Base-by-base conservation (phyloP, 2,888 invertebrate genomes). In the Coenonympha glycerion region DNA sequence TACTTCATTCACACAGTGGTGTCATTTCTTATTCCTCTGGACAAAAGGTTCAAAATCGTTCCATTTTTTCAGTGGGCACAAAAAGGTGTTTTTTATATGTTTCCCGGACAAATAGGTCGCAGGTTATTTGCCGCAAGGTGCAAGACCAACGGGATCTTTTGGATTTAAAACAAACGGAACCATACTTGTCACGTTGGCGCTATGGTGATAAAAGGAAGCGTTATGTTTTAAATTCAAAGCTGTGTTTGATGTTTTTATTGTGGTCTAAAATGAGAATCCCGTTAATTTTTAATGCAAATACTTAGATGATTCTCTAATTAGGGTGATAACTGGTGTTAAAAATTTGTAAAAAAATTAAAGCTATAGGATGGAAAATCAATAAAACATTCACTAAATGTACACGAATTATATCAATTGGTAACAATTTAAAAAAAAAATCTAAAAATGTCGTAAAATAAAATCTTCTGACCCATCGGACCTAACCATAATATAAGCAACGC, bases 41-140 rank as follows among this genome's bases (percentile, higher is more conserved):
- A 0, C 1, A 37, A 56, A 66, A 49, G 45, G 55, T 46, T 33
- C 4, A 59, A 47, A 57, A 42, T 66, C 2, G 52, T 4, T 41
- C 9, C 6, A 8, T 11, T 6, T 2, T 18, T 9, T 21, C 49
- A 44, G 26, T 15, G 36, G 15, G 62, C 65, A 64, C 54, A 53
- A 49, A 60, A 52, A 60, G 61, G 66, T 63, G 8, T 59, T 67
- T 82, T 84, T 80, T 79, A 74, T 79, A 74, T 71, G 59, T 55
- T 52, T 57, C 64, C 76, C 73, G 78, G 78, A 80, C 79, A 81
- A 80, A 76, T 79, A 83, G 84, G 84, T 85, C 84, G 83, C 84
- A 86, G 85, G 86, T 86, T 86, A 84, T 82, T 82, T 82, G 77
- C 74, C 69, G 86, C 87, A 87, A 86, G 87, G 87, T 87, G 87